Evolutionary conservation across 2,113 vertebrate species (phyloP), one percentile per base, ranked within the genome.

Genomic region (Suncus etruscus): DNA sequence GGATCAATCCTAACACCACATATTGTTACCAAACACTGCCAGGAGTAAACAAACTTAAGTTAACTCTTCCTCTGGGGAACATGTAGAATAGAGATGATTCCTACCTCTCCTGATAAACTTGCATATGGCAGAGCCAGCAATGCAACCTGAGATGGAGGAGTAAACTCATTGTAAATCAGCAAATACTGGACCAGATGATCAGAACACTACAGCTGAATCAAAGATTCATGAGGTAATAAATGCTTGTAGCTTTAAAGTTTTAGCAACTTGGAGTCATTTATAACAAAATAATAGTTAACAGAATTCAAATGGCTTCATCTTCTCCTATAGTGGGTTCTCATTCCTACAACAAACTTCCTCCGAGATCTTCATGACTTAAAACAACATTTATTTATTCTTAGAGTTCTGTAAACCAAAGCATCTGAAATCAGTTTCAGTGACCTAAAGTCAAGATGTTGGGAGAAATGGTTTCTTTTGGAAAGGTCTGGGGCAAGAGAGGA

Each of bases 271-370:
- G 45, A 31, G n/a, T 68, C 14, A 20, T 61, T 85, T 58, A 32
- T 90, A 88, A 76, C 8, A 83, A 82, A 83, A 87, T 6, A 45
- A 5, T 70, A 91, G 25, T 61, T 89, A 86, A 77, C 29, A 80
- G 61, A 65, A 29, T 8, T 74, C 69, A 95, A 51, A 87, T 61
- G 11, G 74, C 61, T 89, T 93, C 27, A 31, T 10, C 29, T 79
- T 27, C 66, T 50, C 72, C 68, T 93, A 14, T 47, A 76, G 72
- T 85, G 45, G 27, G 80, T 89, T 75, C 25, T 65, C 74, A 8
- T 84, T 87, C n/a, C 16, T n/a, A 63, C n/a, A 89, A 16, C 78
- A 83, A 92, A 29, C 91, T 70, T 83, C 24, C 50, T 39, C n/a
- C 54, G 69, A 14, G 83, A 72, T 72, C 8, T 80, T 25, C n/a